phyloP scores from a whole-genome alignment of 2,888 invertebrate genomes.

The Drosophila kanekoi region DNA sequence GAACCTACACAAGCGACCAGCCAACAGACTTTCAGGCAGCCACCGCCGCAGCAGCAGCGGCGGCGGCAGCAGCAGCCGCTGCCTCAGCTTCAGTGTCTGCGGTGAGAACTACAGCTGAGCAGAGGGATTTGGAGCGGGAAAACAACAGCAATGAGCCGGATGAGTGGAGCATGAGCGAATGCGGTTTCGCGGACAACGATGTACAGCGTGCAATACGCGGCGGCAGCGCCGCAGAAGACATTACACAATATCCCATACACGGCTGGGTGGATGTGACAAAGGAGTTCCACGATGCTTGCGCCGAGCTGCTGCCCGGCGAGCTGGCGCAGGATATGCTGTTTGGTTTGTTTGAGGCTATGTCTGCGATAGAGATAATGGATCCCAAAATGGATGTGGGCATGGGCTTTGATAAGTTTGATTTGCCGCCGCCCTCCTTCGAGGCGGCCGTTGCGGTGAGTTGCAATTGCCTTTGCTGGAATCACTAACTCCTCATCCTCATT shows the following conservation, averaged over 20 bases:
- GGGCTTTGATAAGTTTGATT: conserved; percentile 95
- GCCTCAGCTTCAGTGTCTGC: conserved; percentile 48
- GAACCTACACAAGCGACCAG: conserved; percentile 48
- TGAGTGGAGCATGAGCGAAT: conserved; percentile 75
- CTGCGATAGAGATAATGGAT: conserved; percentile 99
- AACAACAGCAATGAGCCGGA: conserved; percentile 49
- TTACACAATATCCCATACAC: conserved; percentile 82
- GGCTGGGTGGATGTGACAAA: conserved; percentile 85
- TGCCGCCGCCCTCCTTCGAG: conserved; percentile 94
- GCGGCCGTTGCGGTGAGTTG: conserved; percentile 91
- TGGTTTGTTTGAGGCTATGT: conserved; percentile 99
- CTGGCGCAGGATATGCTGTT: conserved; percentile 95
- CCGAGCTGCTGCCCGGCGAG: conserved; percentile 94
- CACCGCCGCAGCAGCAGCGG: conserved; percentile 73
- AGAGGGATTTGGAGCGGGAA: conserved; percentile 41
- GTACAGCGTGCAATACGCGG: conserved; percentile 74
- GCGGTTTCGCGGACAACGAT: conserved; percentile 73
- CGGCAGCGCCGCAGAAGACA: conserved; percentile 70
- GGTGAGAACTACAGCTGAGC: conserved; percentile 44
- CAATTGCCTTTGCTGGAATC: neutral
- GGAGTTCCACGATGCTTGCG: conserved; percentile 88
- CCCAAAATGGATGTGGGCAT: conserved; percentile 99
- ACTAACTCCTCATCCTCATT: neutral
- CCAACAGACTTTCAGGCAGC: conserved; percentile 78
- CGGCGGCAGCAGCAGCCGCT: conserved; percentile 73